Evolutionary conservation across 2,113 vertebrate genomes (phyloP).

Genomic region (Drymodes brunneopygia): DNA sequence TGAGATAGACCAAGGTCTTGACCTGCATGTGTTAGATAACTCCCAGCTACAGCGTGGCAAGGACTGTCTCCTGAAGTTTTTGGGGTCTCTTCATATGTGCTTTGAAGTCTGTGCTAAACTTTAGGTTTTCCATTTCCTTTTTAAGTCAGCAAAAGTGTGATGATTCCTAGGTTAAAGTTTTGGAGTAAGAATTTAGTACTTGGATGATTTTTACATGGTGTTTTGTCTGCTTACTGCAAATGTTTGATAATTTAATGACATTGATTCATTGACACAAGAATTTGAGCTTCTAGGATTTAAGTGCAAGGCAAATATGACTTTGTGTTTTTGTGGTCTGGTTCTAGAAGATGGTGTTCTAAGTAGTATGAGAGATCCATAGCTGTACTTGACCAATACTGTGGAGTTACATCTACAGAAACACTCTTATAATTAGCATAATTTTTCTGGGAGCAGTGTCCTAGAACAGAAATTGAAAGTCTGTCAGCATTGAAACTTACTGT

Average conservation of each 20-base stretch:
- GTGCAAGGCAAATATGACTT: neutral
- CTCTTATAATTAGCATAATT: neutral
- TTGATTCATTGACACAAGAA: neutral
- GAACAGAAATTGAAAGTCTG: neutral
- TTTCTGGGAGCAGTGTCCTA: neutral
- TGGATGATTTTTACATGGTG: neutral
- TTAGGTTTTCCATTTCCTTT: neutral
- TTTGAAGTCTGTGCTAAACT: neutral
- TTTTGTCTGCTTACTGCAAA: neutral
- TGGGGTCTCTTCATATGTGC: neutral
- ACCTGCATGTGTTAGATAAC: neutral
- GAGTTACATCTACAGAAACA: neutral
- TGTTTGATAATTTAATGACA: neutral
- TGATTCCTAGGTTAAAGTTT: neutral
- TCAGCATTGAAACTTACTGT: neutral
- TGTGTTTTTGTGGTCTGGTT: rapidly evolving
- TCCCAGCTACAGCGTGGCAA: neutral
- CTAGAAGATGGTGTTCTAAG: neutral
- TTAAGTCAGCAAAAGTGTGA: neutral
- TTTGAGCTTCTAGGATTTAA: neutral
- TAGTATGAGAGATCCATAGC: neutral
- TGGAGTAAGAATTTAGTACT: neutral
- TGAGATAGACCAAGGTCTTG: neutral
- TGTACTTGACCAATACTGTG: neutral
- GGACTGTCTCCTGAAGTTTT: neutral